These are phyloP conservation scores for Maconellicoccus hirsutus DNA, from an alignment of 1,140 invertebrate genomes.

Conservation along the genomic window DNA sequence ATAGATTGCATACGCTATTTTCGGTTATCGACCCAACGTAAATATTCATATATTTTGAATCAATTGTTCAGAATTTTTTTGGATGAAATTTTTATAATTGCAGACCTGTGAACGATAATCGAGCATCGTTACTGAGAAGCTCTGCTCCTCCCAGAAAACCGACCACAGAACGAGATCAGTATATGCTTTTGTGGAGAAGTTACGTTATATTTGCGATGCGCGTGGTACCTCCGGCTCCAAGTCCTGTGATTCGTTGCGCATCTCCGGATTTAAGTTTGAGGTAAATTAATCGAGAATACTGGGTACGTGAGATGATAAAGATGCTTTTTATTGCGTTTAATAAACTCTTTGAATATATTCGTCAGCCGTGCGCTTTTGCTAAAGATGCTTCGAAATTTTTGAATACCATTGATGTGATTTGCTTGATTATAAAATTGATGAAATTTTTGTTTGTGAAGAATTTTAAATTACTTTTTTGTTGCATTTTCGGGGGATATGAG, in stretches of 20 bases:
- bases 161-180: conserved; percentile 78
- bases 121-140: conserved; percentile 77
- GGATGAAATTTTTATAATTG: background rate
- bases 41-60: conserved; percentile 28
- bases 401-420: too few species aligned
- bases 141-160: conserved; percentile 68
- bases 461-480: too few species aligned
- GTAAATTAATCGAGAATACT: conserved; percentile 38
- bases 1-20: conserved; percentile 77
- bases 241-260: conserved; percentile 71
- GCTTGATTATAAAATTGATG: too few species aligned
- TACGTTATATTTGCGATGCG: conserved; percentile 90
- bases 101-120: conserved; percentile 91
- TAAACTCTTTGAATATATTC: too few species aligned
- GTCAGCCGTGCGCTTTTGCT: too few species aligned
- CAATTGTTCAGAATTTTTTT: background rate
- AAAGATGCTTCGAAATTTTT: too few species aligned
- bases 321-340: too few species aligned
- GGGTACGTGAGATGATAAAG: too few species aligned
- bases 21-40: conserved; percentile 91
- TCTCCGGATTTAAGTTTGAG: conserved; percentile 84
- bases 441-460: too few species aligned
- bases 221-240: conserved; percentile 72
- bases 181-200: conserved; percentile 91
- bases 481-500: too few species aligned